A percentile compares a stretch with the other conserved stretches of the same genome.
These are phyloP conservation scores for Felis catus DNA, from an alignment of 2,113 vertebrate species.

Conservation along the genomic window DNA sequence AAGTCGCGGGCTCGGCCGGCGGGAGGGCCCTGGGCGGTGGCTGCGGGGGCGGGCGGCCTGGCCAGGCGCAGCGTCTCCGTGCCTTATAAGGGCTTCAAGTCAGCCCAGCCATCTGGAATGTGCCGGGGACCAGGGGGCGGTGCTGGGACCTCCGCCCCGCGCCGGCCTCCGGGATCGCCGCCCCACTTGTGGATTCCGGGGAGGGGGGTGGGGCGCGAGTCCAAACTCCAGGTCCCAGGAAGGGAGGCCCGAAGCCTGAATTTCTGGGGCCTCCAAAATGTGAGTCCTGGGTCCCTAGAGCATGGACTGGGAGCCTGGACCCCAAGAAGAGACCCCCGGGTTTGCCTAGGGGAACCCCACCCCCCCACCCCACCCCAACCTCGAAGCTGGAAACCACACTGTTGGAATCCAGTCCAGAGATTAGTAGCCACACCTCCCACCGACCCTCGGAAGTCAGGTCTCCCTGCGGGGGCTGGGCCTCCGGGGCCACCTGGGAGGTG, in stretches of 20 bases:
- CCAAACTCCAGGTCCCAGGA: neutral
- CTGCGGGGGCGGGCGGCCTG: neutral
- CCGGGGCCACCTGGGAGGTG: neutral
- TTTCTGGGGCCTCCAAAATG: neutral
- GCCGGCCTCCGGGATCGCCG: neutral
- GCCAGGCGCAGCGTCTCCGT: neutral
- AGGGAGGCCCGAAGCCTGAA: too few species aligned
- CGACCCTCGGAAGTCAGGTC: neutral
- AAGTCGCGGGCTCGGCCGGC: accelerated
- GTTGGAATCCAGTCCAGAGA: too few species aligned
- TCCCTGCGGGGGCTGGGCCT: too few species aligned
- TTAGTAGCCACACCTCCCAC: neutral
- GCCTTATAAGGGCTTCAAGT: constrained; percentile 70
- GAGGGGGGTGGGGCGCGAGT: neutral
- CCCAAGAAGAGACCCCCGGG: neutral
- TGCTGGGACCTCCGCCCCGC: neutral
- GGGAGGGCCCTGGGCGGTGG: constrained; percentile 26
- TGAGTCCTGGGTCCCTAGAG: neutral
- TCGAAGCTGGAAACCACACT: neutral
- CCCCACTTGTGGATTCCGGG: neutral
- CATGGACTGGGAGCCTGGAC: neutral
- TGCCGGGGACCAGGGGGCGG: neutral
- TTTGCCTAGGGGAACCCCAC: too few species aligned
- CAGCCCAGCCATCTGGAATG: neutral
- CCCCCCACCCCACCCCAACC: neutral